These are phyloP conservation scores for Eustalomyia histrio DNA, from an alignment of 2,888 invertebrate genomes.

Conservation along the genomic window DNA sequence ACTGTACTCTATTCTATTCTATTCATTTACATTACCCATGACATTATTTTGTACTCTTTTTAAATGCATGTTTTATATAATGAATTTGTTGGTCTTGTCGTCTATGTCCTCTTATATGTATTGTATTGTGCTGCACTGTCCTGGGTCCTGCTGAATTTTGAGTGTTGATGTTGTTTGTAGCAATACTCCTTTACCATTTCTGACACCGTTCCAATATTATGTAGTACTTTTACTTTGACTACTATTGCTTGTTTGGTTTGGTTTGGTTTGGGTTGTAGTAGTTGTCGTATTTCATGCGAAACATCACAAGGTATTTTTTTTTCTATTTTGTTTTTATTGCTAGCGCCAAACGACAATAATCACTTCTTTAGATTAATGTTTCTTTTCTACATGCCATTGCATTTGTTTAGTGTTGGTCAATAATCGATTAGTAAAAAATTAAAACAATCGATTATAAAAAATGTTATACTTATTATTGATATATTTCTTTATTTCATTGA, in stretches of 20 bases:
- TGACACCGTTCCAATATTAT: background rate
- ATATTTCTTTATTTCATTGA: no score
- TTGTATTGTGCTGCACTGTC: background rate
- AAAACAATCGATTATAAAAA: background rate
- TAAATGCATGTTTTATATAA: constrained; percentile 39
- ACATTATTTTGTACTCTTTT: constrained; percentile 22
- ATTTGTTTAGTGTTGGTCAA: constrained; percentile 4
- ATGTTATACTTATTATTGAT: no score
- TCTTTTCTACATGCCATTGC: constrained; percentile 34
- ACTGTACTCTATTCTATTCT: background rate
- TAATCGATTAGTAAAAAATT: background rate
- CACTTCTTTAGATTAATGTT: constrained; percentile 58
- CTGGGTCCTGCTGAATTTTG: constrained; percentile 6
- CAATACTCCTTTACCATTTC: background rate
- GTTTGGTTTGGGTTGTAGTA: background rate
- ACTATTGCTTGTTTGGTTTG: background rate
- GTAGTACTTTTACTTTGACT: background rate
- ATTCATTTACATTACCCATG: constrained; percentile 27
- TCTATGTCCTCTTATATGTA: background rate
- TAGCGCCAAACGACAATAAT: constrained; percentile 59
- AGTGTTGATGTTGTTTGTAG: constrained; percentile 4
- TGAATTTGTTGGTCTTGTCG: constrained; percentile 11
- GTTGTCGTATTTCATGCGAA: constrained; percentile 17
- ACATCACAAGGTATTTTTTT: constrained; percentile 26
- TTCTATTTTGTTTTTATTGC: constrained; percentile 49